Percentiles rank a stretch among this genome's conserved stretches.
Evolutionary conservation across 2,888 invertebrate species (phyloP).

Genomic region (Helobdella robusta): DNA sequence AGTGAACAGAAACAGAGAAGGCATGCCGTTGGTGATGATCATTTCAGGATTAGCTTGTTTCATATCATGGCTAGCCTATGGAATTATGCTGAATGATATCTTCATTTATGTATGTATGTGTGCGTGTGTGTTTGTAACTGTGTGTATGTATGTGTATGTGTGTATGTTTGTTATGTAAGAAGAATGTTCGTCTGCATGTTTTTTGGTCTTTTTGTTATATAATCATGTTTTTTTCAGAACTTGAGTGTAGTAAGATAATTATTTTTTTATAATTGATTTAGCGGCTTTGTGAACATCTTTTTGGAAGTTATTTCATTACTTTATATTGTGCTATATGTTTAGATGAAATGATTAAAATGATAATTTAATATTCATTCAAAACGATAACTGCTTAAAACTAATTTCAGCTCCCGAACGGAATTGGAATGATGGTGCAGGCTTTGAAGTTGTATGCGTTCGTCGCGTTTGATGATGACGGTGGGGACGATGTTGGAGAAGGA

Average conservation of each 20-base stretch:
- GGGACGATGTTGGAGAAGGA: conserved; percentile 1
- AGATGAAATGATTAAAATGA: too few relatives aligned
- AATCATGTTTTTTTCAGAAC: conserved; percentile 9
- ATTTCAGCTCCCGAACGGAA: too few relatives aligned
- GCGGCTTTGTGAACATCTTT: neutral
- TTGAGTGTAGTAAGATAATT: conserved; percentile 13
- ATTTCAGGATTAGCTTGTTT: too few relatives aligned
- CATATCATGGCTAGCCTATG: too few relatives aligned
- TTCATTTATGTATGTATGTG: conserved; percentile 19
- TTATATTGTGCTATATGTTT: too few relatives aligned
- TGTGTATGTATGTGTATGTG: conserved; percentile 15
- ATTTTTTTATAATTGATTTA: neutral
- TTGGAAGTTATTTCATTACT: neutral
- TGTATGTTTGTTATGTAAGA: conserved; percentile 4
- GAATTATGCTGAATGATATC: too few relatives aligned
- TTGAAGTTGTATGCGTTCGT: neutral
- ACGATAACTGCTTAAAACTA: too few relatives aligned
- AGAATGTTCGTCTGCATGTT: conserved; percentile 17
- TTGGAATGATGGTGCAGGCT: too few relatives aligned
- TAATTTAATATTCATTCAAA: too few relatives aligned
- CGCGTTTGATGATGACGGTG: neutral
- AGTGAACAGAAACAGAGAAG: too few relatives aligned
- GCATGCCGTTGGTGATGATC: too few relatives aligned
- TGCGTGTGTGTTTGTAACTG: conserved; percentile 3
- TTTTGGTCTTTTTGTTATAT: conserved; percentile 12